Evolutionary conservation across 2,888 invertebrate genomes (phyloP).

Genomic region (Anarsia innoxiella): DNA sequence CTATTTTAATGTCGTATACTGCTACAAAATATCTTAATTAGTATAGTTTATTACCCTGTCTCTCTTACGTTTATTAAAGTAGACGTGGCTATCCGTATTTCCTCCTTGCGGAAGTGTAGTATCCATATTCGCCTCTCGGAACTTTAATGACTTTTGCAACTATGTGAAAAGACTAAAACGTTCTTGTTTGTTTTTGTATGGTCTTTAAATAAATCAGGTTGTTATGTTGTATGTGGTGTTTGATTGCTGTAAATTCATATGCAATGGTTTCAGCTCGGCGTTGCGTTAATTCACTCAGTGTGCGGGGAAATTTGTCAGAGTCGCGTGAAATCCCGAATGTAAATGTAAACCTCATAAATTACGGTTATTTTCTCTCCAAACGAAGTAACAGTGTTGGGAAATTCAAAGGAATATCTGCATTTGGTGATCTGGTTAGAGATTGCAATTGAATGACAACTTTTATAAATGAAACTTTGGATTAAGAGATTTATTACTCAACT

Average conservation of each 20-base stretch:
- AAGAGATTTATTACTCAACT: neutral
- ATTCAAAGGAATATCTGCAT: slow-evolving; percentile 21
- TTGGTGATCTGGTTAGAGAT: neutral
- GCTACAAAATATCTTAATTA: no score
- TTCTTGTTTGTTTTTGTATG: neutral
- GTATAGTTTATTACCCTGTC: no score
- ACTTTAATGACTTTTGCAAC: slow-evolving; percentile 2
- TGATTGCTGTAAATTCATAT: slow-evolving; percentile 24
- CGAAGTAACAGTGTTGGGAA: slow-evolving; percentile 16
- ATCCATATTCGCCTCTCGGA: no score
- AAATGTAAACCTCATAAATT: slow-evolving; percentile 43
- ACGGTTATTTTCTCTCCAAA: slow-evolving; percentile 42
- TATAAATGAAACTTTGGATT: neutral
- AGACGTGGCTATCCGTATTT: no score
- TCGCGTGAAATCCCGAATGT: slow-evolving; percentile 36
- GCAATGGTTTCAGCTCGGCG: slow-evolving; percentile 15
- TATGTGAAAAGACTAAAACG: slow-evolving; percentile 3
- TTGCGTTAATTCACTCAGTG: slow-evolving; percentile 18
- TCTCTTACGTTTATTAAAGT: no score
- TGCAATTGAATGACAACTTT: neutral
- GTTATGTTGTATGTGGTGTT: no score
- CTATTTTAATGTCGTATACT: no score
- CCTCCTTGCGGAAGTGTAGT: no score
- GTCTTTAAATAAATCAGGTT: slow-evolving; percentile 9
- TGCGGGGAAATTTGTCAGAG: slow-evolving; percentile 40